Evolutionary conservation across 2,888 invertebrate genomes (phyloP).

Genomic region (Pollenia amentaria): DNA sequence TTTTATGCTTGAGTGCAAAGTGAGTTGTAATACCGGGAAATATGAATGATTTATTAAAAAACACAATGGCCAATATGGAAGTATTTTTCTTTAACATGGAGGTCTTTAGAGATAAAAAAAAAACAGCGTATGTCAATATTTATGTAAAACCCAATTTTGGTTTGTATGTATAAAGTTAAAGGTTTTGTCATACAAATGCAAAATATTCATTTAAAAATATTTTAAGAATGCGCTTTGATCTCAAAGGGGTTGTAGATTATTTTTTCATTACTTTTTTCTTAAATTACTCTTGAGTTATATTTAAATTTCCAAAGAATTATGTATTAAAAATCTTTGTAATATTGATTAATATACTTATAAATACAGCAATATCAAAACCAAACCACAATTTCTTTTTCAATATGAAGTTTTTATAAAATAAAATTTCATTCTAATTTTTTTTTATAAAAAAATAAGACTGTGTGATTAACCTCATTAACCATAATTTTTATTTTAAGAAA

Average conservation of each 20-base stretch:
- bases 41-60: background rate
- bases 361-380: too few species aligned
- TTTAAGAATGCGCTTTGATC: background rate
- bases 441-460: too few species aligned
- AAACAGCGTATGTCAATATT: constrained; percentile 17
- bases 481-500: background rate
- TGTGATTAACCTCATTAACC: background rate
- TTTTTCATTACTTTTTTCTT: too few species aligned
- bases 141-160: constrained; percentile 29
- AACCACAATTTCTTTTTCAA: too few species aligned
- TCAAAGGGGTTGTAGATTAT: background rate
- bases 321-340: too few species aligned
- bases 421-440: too few species aligned
- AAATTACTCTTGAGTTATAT: too few species aligned
- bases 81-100: background rate
- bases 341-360: too few species aligned
- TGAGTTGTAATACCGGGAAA: background rate
- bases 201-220: constrained; percentile 17
- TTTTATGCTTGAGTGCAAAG: constrained; percentile 56
- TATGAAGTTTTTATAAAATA: too few species aligned
- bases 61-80: constrained; percentile 13
- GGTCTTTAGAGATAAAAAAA: background rate
- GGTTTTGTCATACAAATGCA: background rate
- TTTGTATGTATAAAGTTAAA: background rate
- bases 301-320: too few species aligned